Conservation (phyloP, 2,797 vertebrate genomes). For the Characodon lateralis region DNA sequence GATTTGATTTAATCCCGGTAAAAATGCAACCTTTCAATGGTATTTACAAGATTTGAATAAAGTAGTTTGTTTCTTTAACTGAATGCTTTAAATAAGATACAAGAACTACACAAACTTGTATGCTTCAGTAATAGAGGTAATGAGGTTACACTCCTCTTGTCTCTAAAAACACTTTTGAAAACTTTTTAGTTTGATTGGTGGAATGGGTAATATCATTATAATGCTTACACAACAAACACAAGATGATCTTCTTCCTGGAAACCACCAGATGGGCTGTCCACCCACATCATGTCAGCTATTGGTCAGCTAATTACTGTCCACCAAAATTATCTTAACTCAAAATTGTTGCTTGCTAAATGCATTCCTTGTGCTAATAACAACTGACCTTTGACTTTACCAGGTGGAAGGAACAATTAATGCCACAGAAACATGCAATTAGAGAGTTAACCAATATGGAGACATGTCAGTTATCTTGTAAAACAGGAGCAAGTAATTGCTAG, state of each 20-base stretch:
- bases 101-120: not conserved
- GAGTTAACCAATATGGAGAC: not conserved
- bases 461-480: not conserved
- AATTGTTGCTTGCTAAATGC: not conserved
- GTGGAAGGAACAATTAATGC: not conserved
- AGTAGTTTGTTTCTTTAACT: not conserved
- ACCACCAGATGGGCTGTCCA: slow-evolving; percentile 11
- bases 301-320: slow-evolving; percentile 1
- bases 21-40: not conserved
- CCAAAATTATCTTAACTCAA: not conserved
- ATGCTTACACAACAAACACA: not conserved
- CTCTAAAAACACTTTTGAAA: not conserved
- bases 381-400: not conserved
- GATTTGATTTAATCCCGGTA: not conserved
- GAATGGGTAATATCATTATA: not conserved
- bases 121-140: not conserved
- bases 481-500: not conserved
- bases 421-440: slow-evolving; percentile 2
- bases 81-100: not conserved
- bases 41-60: not conserved
- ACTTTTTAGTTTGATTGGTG: not conserved
- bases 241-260: not conserved
- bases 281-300: not conserved
- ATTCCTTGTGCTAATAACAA: not conserved
- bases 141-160: not conserved